phyloP scores from a whole-genome alignment of 23 tunicate species.

The Ascidia mentula region DNA sequence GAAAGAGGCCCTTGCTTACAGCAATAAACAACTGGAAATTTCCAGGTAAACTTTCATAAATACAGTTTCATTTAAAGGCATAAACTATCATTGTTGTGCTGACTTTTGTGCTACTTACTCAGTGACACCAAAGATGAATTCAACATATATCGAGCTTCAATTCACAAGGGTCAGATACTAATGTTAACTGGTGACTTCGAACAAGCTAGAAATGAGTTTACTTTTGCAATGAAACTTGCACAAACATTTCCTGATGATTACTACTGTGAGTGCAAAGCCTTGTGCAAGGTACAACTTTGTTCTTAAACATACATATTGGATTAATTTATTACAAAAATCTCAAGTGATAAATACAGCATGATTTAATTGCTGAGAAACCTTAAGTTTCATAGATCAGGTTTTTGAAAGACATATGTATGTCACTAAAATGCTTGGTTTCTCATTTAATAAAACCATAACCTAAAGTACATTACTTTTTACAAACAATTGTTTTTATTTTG shows the following conservation, averaged over 20 bases:
- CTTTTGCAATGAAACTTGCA: conserved; percentile 38
- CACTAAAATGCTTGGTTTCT: no score
- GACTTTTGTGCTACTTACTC: neutral
- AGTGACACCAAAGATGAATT: neutral
- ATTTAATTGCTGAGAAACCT: no score
- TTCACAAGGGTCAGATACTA: neutral
- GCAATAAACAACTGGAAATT: neutral
- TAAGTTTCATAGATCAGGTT: no score
- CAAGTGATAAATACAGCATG: no score
- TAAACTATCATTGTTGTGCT: neutral
- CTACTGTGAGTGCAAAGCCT: conserved; percentile 50
- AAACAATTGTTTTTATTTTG: neutral
- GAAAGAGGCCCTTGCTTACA: neutral
- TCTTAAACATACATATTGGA: no score
- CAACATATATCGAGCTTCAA: neutral
- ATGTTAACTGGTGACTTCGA: neutral
- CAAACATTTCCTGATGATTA: conserved; percentile 40
- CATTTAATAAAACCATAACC: no score
- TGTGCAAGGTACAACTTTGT: conserved; percentile 72
- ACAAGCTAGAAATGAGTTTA: neutral
- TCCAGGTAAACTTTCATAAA: no score
- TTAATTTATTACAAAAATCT: no score
- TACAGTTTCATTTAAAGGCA: no score
- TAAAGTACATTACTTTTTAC: no score
- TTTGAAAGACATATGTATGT: no score